These are phyloP conservation scores for Zaprionus lachaisei DNA, from an alignment of 1,140 invertebrate genomes.

Conservation along the genomic window DNA sequence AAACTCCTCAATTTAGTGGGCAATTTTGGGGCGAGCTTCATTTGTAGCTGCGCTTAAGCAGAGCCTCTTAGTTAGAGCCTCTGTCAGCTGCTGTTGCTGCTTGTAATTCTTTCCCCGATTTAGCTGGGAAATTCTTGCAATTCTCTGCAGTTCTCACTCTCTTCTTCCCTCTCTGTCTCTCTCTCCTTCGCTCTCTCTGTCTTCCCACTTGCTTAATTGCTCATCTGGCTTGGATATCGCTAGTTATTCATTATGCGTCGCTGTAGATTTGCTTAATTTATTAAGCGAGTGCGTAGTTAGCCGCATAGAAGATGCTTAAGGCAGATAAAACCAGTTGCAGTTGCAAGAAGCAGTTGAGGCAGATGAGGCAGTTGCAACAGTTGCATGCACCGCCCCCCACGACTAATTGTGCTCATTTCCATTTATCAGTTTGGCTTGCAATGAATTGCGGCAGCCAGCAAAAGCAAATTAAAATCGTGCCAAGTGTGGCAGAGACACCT, in stretches of 20 bases:
- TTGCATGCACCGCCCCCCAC: constrained; percentile 63
- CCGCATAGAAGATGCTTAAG: constrained; percentile 28
- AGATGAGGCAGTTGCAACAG: constrained; percentile 6
- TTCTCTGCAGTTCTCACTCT: neutral
- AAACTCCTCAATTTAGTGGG: constrained; percentile 63
- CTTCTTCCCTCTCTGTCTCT: too few species aligned
- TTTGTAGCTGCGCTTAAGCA: neutral
- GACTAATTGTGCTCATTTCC: constrained; percentile 76
- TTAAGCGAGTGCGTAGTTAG: constrained; percentile 24
- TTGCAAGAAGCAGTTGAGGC: neutral
- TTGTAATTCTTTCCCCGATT: neutral
- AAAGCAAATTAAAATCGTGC: constrained; percentile 78
- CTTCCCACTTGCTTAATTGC: neutral
- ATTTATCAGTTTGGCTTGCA: constrained; percentile 65
- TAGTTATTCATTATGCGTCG: constrained; percentile 14
- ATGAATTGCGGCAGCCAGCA: constrained; percentile 65
- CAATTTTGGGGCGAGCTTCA: constrained; percentile 50
- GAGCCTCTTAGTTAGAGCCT: neutral
- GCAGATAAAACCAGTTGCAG: constrained; percentile 39
- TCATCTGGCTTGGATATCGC: neutral
- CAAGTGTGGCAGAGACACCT: constrained; percentile 60
- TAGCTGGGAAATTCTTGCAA: neutral
- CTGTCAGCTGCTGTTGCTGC: neutral
- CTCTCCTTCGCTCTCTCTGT: neutral
- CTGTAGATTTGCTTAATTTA: constrained; percentile 35